Evolutionary conservation across 2,113 vertebrate species (phyloP), one percentile per base, ranked within the genome.

Genomic region (Grus americana): DNA sequence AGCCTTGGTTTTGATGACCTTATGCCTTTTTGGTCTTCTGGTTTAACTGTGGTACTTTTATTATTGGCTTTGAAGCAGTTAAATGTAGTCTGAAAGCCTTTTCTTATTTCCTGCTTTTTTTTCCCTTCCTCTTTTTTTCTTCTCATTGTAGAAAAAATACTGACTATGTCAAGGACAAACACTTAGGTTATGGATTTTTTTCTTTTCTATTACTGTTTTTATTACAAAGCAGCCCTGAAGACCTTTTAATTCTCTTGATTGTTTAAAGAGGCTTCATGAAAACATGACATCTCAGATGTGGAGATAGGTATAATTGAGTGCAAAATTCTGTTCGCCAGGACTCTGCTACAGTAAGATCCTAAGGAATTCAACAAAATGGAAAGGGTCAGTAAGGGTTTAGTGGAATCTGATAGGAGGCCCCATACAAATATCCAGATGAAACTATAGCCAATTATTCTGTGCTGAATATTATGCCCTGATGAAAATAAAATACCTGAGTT

Each of bases 241-340:
- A 96, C 95, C 81, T 97, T 97, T 98, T 98, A 96, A 98, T 98
- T 97, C 90, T 94, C 96, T 97, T 96, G 93, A 95, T 97, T 97
- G 87, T 96, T 98, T 97, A 90, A 98, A 98, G 91, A 94, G 83
- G 47, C 36, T 95, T 87, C 72, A 67, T 93, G 90, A 97, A 98
- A 98, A 96, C 76, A 93, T 84, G 90, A 85, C 36, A 58, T 95
- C 80, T 97, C 91, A 96, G 96, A 97, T 97, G 73, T 93, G 72
- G 91, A 97, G 95, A 96, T 88, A 97, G 74, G 79, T 96, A 79
- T 96, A 98, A 98, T 38, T 84, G 88, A 96, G 82, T 90, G 83
- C 89, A 93, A 96, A 96, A 93, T 88, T 97, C 87, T 70, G 65
- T 92, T 82, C 86, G 79, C 79, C 90, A 79, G 63, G 92, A 96